These are phyloP conservation scores for Apostichopus californicus DNA, from an alignment of 35 echinoderm and acorn worm species.

Conservation along the genomic window DNA sequence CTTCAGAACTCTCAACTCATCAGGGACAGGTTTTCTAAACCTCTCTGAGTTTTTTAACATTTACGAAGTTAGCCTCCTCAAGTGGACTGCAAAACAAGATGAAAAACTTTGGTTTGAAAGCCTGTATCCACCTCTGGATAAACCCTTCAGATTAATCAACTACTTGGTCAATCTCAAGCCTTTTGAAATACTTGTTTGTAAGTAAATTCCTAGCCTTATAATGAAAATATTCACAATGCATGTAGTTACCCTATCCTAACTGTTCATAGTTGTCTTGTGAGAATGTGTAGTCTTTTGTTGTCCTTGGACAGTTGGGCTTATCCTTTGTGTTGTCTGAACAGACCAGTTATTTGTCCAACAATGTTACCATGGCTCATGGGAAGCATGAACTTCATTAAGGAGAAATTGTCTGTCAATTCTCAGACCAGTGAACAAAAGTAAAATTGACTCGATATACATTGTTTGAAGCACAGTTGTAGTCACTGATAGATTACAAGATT, in stretches of 20 bases:
- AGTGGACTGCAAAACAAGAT: conserved; percentile 67
- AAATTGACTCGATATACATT: too few relatives aligned
- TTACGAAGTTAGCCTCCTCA: conserved; percentile 64
- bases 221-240: not conserved
- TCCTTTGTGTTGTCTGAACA: not conserved
- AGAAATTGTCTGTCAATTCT: too few relatives aligned
- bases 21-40: conserved; percentile 60
- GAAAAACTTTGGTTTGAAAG: conserved; percentile 75
- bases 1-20: conserved; percentile 80
- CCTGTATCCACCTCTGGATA: conserved; percentile 58
- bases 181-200: conserved; percentile 83
- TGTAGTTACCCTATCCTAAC: too few relatives aligned
- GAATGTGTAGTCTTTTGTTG: too few relatives aligned
- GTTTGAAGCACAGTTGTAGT: too few relatives aligned
- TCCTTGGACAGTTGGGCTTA: too few relatives aligned
- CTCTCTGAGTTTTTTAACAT: conserved; percentile 61
- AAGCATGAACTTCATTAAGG: too few relatives aligned
- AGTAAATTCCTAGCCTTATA: conserved; percentile 51
- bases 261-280: too few relatives aligned
- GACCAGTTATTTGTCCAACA: not conserved
- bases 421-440: too few relatives aligned
- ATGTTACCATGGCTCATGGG: too few relatives aligned
- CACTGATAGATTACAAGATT: too few relatives aligned
- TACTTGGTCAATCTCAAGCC: conserved; percentile 56
- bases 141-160: conserved; percentile 64